Conservation (phyloP, 2,888 invertebrate genomes). For the Tiliacea aurago region DNA sequence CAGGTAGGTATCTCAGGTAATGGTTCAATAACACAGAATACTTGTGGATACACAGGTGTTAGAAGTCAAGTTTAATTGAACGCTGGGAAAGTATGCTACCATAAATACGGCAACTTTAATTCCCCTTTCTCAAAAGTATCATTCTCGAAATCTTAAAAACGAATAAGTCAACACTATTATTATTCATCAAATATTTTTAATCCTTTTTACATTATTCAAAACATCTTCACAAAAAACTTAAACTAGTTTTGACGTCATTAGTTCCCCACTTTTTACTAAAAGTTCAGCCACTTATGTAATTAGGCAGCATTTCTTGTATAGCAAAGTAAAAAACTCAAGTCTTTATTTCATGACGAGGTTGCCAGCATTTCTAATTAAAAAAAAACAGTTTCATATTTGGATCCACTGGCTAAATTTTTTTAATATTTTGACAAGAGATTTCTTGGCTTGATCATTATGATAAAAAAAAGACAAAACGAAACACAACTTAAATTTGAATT, state of each 20-base stretch:
- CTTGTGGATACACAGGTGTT: not conserved
- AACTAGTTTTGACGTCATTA: constrained; percentile 29
- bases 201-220: not conserved
- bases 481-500: constrained; percentile 11
- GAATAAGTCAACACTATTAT: not conserved
- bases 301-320: constrained; percentile 5
- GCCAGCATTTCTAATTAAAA: not conserved
- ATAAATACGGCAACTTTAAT: not conserved
- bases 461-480: not conserved
- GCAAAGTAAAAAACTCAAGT: constrained; percentile 6
- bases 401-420: not conserved
- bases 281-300: constrained; percentile 3
- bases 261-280: constrained; percentile 45
- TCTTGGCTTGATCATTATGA: not conserved
- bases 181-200: not conserved
- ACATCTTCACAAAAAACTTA: constrained; percentile 24
- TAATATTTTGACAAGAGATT: not conserved
- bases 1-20: no score
- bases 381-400: not conserved
- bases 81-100: not conserved
- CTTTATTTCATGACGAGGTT: not conserved
- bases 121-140: not conserved
- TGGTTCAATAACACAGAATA: not conserved
- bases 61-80: not conserved
- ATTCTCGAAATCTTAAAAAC: not conserved